phyloP scores from a whole-genome alignment of 2,113 vertebrate genomes.

The Oriolus oriolus region DNA sequence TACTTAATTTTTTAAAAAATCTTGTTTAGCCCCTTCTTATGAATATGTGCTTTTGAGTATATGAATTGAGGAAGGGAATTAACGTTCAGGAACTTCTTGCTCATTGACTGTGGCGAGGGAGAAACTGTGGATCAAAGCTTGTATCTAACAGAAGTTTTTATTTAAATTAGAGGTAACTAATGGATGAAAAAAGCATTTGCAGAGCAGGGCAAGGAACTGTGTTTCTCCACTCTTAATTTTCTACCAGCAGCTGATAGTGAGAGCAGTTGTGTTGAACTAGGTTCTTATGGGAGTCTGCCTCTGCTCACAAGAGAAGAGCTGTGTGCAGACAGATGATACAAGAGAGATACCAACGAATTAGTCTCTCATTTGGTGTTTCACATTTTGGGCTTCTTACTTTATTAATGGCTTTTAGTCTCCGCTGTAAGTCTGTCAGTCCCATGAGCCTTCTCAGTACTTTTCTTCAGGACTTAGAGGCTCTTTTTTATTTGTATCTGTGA shows the following conservation, averaged over 20 bases:
- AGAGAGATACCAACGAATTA: neutral
- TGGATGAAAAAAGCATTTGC: neutral
- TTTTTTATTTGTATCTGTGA: neutral
- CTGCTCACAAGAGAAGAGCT: neutral
- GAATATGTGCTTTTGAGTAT: neutral
- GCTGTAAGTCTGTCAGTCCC: neutral
- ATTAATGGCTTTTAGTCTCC: neutral
- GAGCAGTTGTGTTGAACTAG: neutral
- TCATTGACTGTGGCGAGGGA: neutral
- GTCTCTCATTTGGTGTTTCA: neutral
- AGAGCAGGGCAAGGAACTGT: rapidly evolving
- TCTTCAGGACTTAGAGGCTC: neutral
- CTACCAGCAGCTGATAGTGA: neutral
- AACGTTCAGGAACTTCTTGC: neutral
- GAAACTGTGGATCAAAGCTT: neutral
- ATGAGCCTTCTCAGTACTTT: neutral
- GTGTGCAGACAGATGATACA: neutral
- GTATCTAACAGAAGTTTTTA: neutral
- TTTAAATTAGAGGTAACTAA: neutral
- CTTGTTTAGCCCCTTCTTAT: neutral
- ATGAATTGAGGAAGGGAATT: neutral
- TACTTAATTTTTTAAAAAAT: neutral
- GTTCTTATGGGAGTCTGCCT: neutral
- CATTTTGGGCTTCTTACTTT: neutral
- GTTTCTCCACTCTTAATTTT: neutral